A percentile compares a stretch with the other conserved stretches of the same genome.
Conservation (phyloP, 2,797 vertebrate species). For the Calcarius lapponicus region DNA sequence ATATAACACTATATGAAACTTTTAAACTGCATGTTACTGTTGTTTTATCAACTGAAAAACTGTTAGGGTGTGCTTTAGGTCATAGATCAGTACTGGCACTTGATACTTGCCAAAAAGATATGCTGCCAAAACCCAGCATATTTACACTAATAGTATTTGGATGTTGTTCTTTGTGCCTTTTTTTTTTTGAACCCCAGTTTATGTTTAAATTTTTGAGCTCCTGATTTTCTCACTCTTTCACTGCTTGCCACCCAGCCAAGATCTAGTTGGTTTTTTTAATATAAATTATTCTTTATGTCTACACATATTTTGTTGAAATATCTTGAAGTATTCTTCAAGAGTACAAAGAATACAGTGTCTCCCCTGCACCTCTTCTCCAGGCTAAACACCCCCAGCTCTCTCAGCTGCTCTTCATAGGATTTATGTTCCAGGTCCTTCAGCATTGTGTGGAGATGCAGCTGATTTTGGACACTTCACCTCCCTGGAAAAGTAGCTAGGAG, state of each 20-base stretch:
- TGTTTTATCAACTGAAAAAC: neutral
- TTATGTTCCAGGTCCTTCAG: neutral
- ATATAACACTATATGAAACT: neutral
- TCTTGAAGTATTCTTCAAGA: neutral
- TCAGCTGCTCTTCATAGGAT: neutral
- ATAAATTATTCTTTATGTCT: neutral
- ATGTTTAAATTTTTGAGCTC: neutral
- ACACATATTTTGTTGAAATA: neutral
- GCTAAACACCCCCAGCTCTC: neutral
- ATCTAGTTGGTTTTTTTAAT: neutral
- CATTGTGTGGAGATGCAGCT: neutral
- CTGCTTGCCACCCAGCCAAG: neutral
- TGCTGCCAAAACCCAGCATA: neutral
- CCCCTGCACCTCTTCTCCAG: neutral
- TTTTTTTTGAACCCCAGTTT: neutral
- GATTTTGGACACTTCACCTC: neutral
- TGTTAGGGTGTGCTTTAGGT: neutral
- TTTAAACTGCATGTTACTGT: neutral
- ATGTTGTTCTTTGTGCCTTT: neutral
- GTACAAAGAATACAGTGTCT: neutral
- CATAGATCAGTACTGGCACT: neutral
- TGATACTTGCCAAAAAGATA: neutral
- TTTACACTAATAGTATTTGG: neutral
- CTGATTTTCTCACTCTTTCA: neutral
- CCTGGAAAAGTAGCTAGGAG: neutral